Evolutionary conservation across 2,113 vertebrate species (phyloP), one percentile per base, ranked within the genome.

Genomic region (Lamprotornis superbus): DNA sequence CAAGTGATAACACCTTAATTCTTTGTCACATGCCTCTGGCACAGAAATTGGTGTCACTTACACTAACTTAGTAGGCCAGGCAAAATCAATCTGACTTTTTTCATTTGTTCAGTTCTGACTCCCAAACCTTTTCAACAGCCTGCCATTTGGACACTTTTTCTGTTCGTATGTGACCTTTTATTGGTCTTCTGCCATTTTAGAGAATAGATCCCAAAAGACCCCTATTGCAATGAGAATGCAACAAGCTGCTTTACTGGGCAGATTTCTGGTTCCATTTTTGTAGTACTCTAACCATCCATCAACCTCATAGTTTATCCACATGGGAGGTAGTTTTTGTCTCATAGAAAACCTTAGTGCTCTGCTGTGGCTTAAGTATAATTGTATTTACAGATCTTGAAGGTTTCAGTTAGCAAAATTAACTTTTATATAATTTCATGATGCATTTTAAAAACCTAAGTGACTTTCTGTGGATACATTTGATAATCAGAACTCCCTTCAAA

Each of bases 371-470:
- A 96, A 97, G 73, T 94, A 77, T 92, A 96, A 97, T 91, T 95
- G 42, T 92, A 96, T 96, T 97, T 96, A 96, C 97, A 97, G 75
- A 89, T 73, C 71, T 97, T 96, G 50, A 90, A 96, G 83, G 78
- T 94, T 97, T 94, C 74, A 96, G 90, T 90, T 96, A 93, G 90
- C 22, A 96, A 97, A 97, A 96, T 96, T 93, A 95, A 52, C 68
- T 97, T 96, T 97, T 94, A 90, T 91, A 50, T 93, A 77, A 95
- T 97, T 97, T 96, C 70, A 90, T 94, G 15, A 42, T 74, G 87
- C 24, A n/a, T 84, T 94, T 94, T 92, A 95, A 96, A 97, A 96
- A 94, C 23, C 33, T 95, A 89, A 71, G 81, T 61, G 22, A 85
- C 91, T 93, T 94, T 96, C 64, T 93, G 70, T 95, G 92, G 35